Base-by-base conservation (phyloP, 2,113 vertebrate genomes). In the Leptocoma aspasia region DNA sequence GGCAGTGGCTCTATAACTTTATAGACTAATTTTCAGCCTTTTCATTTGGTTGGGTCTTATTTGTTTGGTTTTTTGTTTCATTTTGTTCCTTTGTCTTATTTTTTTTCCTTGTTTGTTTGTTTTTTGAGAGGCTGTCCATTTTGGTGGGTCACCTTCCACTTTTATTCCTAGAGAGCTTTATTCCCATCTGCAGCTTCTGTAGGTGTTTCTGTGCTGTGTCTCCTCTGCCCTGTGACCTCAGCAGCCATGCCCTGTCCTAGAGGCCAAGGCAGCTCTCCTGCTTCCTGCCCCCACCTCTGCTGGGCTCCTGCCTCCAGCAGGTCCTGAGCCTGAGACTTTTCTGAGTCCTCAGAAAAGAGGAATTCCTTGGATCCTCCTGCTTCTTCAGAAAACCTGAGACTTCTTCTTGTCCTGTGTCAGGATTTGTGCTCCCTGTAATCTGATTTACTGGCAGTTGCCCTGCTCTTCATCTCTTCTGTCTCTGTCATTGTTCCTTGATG, bases 51-150 rank as follows among this genome's bases (percentile, higher is more conserved):
- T 65, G 10, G 18, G 3, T 12, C 73, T 86, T 37, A 13, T n/a
- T 10, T 13, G 17, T 53, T 72, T 39, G 8, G 2, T 10, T 31
- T 26, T 61, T 54, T 35, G 2, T 35, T 76, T 44, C 1, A 15
- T 71, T 50, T 72, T 65, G 6, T 72, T 35, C 9, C 1, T 14
- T 56, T 41, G 5, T 21, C 19, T 16, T 27, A 16, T 10, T 33
- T 12, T 52, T n/a, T 50, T 37, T 2, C 2, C 3, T 22, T 33
- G 3, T 4, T 22, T 54, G 3, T 9, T 53, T 22, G 11, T 20
- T 44, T 14, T 73, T 33, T 57, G 23, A 82, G 21, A 13, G 30
- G 6, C 26, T 75, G 20, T 65, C 33, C 7, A 7, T 65, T 65
- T 71, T 70, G 39, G 12, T 57, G 20, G 11, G 9, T 57, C 12